phyloP scores from a whole-genome alignment of 2,113 vertebrate genomes.

The Neofelis nebulosa region DNA sequence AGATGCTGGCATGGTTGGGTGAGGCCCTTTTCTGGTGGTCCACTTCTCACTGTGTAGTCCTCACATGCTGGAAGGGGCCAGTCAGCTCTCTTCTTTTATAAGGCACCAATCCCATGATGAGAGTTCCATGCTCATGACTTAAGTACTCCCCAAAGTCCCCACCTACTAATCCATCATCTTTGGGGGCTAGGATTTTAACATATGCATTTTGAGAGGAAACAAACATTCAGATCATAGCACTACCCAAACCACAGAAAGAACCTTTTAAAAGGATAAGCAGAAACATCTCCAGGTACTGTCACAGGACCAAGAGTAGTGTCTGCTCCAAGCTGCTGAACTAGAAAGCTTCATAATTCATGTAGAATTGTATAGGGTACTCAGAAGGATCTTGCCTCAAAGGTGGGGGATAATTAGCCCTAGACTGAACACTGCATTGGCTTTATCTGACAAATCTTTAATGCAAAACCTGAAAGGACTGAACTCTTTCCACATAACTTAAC shows the following conservation, averaged over 20 bases:
- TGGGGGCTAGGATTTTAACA: background rate
- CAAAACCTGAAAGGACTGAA: background rate
- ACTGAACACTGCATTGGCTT: background rate
- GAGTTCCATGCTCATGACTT: background rate
- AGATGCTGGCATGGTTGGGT: background rate
- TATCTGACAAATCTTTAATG: constrained; percentile 5
- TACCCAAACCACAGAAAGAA: background rate
- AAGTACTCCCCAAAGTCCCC: background rate
- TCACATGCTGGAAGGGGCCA: background rate
- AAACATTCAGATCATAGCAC: background rate
- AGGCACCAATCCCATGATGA: background rate
- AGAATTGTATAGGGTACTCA: background rate
- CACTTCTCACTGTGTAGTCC: background rate
- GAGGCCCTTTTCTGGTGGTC: background rate
- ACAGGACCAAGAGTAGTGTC: background rate
- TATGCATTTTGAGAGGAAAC: background rate
- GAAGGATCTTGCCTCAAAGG: background rate
- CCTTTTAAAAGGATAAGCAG: background rate
- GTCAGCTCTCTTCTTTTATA: background rate
- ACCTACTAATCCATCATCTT: background rate
- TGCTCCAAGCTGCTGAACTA: background rate
- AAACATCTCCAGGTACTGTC: background rate
- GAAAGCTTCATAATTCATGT: background rate
- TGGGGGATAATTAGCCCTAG: background rate
- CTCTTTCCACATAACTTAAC: constrained; percentile 37